phyloP scores from a whole-genome alignment of 2,888 invertebrate species.

The Melanostoma mellinum region DNA sequence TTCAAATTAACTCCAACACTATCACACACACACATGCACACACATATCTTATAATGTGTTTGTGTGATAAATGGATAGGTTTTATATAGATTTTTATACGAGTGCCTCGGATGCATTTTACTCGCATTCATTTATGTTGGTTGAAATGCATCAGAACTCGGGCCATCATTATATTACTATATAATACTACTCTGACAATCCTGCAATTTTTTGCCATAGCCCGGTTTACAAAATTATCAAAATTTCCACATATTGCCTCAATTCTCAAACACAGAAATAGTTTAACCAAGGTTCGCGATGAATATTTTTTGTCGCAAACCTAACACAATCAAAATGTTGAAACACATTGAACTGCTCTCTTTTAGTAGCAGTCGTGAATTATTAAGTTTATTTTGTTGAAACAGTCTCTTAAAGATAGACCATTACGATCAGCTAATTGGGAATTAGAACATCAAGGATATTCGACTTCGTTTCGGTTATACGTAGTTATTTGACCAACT shows the following conservation, averaged over 20 bases:
- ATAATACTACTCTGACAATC: conserved; percentile 75
- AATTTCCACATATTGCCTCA: conserved; percentile 78
- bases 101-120: conserved; percentile 43
- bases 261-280: conserved; percentile 33
- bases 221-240: conserved; percentile 82
- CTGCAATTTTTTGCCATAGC: conserved; percentile 82
- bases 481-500: conserved; percentile 68
- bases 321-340: conserved; percentile 49
- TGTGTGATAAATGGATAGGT: conserved; percentile 43
- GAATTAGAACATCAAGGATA: background rate
- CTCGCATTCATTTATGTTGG: background rate
- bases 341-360: conserved; percentile 16
- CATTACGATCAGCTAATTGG: conserved; percentile 47
- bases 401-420: conserved; percentile 50
- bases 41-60: conserved; percentile 20
- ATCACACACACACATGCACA: background rate
- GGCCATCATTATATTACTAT: conserved; percentile 29
- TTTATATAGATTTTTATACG: conserved; percentile 73
- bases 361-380: conserved; percentile 14
- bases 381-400: conserved; percentile 51
- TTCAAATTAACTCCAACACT: conserved; percentile 14
- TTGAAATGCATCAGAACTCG: conserved; percentile 25
- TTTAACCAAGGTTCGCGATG: conserved; percentile 27
- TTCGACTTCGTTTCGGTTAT: conserved; percentile 57
- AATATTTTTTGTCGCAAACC: conserved; percentile 21